Conservation (phyloP, 2,888 invertebrate genomes). For the Stenoptilia bipunctidactyla region DNA sequence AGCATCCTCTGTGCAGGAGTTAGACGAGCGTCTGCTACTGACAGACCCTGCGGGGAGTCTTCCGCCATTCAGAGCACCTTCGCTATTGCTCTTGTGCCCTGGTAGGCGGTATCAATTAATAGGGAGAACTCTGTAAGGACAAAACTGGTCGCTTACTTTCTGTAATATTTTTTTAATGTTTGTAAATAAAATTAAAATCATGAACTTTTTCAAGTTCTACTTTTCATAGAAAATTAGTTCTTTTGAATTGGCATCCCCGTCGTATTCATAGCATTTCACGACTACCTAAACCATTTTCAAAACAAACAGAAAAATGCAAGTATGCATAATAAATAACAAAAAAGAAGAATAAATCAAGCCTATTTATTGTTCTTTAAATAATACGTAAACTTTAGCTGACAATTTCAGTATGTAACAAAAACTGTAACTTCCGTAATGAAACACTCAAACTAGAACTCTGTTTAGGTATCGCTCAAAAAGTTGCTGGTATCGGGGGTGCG, state of each 20-base stretch:
- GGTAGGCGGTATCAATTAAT: slow-evolving; percentile 23
- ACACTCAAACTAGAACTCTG: slow-evolving; percentile 20
- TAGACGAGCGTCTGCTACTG: slow-evolving; percentile 29
- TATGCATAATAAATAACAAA: too few species aligned
- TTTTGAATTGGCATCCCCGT: too few species aligned
- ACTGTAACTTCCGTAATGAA: not conserved
- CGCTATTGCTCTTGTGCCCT: slow-evolving; percentile 27
- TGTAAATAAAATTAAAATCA: too few species aligned
- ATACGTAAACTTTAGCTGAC: not conserved
- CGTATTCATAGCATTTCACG: too few species aligned
- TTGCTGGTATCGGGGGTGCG: slow-evolving; percentile 21
- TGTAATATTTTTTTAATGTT: too few species aligned
- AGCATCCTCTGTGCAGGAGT: slow-evolving; percentile 8
- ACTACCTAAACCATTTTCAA: too few species aligned
- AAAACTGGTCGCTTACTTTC: too few species aligned
- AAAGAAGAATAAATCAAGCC: too few species aligned
- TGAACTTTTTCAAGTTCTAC: too few species aligned
- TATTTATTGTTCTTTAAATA: slow-evolving; percentile 4
- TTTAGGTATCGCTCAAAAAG: slow-evolving; percentile 52
- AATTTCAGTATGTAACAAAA: not conserved
- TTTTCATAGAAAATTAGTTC: too few species aligned
- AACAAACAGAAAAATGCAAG: too few species aligned
- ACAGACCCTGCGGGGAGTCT: slow-evolving; percentile 43
- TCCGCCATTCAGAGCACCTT: slow-evolving; percentile 20
- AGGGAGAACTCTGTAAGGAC: too few species aligned